Base-by-base conservation (phyloP, 2,797 vertebrate genomes). In the Pseudochromis fuscus region DNA sequence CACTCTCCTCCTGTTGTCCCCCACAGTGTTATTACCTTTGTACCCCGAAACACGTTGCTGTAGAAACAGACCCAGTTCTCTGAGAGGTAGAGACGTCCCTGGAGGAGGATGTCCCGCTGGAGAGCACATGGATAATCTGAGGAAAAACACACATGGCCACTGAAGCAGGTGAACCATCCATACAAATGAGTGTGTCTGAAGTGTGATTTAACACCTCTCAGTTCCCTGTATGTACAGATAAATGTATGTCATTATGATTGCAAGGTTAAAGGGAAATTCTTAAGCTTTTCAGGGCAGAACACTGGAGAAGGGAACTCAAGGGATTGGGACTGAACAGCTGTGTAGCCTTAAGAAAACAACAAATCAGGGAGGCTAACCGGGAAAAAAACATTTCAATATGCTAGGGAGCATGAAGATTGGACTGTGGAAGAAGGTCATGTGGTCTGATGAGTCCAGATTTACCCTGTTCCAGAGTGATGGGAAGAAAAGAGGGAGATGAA, bases 11-110 rank as follows among this genome's bases (percentile, higher is more conserved):
- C 15, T n/a, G n/a, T n/a, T n/a, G n/a, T 16, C 24, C 46, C 28
- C 15, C 7, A 2, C 50, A 44, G 11, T 52, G 18, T 28, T 15
- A 86, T 95, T 94, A 97, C 96, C 87, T 95, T 95, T 4, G 96
- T 98, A 72, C 96, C 95, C 92, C 96, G 88, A 86, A 99, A 98
- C 77, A 99, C 96, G 85, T 96, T 95, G 93, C 97, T 98, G 94
- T 98, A 93, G 94, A 99, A 99, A 91, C 96, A 98, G 53, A 99
- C 88, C 91, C 94, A 96, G 87, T 95, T 96, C 89, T 98, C 95
- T 24, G 97, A 94, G 74, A 99, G 93, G 87, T 96, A 99, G 27
- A 98, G 79, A 46, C 95, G 94, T 76, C 97, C 97, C 83, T 98
- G 97, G 46, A 97, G 94, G 84, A 98, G 93, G 84, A 99, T 97